phyloP scores from a whole-genome alignment of 1,140 invertebrate species.

The Leptinotarsa texana region DNA sequence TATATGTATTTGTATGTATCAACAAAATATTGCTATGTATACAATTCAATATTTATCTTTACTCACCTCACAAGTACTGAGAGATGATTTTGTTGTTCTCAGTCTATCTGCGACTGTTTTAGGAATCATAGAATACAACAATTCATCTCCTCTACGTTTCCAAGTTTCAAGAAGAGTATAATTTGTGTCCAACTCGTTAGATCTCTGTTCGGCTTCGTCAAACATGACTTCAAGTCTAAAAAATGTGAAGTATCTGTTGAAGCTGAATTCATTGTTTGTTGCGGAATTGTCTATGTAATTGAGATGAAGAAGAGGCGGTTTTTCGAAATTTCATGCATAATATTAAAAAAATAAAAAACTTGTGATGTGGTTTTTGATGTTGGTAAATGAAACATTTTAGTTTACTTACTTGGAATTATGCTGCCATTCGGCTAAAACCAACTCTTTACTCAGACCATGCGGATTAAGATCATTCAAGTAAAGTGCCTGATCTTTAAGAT shows the following conservation, averaged over 20 bases:
- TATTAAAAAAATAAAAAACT: too few species aligned
- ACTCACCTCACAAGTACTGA: conserved; percentile 76
- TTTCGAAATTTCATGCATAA: too few species aligned
- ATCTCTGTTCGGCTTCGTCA: conserved; percentile 77
- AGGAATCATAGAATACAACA: conserved; percentile 93
- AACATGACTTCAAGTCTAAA: conserved; percentile 76
- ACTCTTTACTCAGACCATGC: conserved; percentile 81
- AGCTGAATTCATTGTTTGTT: not conserved
- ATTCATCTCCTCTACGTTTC: conserved; percentile 83
- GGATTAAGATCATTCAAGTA: conserved; percentile 85
- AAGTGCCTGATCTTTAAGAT: conserved; percentile 75
- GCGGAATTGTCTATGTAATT: too few species aligned
- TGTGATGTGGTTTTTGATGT: too few species aligned
- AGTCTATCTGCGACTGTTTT: conserved; percentile 73
- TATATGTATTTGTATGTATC: too few species aligned
- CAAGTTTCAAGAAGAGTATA: conserved; percentile 75
- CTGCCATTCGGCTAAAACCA: conserved; percentile 85
- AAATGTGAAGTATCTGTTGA: conserved; percentile 14
- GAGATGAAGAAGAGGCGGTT: too few species aligned
- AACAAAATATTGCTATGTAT: not conserved
- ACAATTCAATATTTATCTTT: not conserved
- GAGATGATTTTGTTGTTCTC: conserved; percentile 68
- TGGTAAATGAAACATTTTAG: not conserved
- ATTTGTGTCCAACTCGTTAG: conserved; percentile 72
- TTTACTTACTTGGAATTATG: conserved; percentile 74